Percentiles rank a stretch among this genome's conserved stretches.
These are phyloP conservation scores for Malacoctenus gilli DNA, from an alignment of 2,797 vertebrate genomes.

Conservation along the genomic window DNA sequence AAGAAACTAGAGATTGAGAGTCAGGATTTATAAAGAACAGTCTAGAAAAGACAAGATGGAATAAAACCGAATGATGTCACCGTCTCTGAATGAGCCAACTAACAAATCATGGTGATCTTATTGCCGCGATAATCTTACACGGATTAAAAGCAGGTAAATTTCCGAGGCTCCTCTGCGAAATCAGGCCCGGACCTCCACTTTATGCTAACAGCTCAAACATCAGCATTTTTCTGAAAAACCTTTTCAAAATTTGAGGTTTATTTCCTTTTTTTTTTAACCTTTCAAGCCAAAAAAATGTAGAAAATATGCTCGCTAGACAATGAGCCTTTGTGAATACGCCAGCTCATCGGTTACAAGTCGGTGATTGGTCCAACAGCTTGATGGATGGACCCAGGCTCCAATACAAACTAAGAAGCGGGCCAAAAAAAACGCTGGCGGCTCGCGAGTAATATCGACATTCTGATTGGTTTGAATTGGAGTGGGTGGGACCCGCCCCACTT, in stretches of 20 bases:
- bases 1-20: too few relatives aligned
- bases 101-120: slow-evolving; percentile 6
- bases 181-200: too few relatives aligned
- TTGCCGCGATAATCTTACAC: too few relatives aligned
- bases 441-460: fast-evolving
- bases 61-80: slow-evolving; percentile 11
- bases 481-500: neutral
- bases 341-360: fast-evolving
- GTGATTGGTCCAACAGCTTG: slow-evolving; percentile 26
- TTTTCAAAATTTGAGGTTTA: too few relatives aligned
- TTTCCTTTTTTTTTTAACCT: neutral
- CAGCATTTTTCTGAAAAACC: too few relatives aligned
- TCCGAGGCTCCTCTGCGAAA: neutral
- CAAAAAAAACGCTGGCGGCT: slow-evolving; percentile 37
- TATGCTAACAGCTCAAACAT: too few relatives aligned
- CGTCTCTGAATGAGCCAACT: neutral
- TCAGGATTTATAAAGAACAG: neutral
- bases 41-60: neutral
- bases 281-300: too few relatives aligned
- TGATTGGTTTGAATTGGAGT: slow-evolving; percentile 48
- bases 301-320: slow-evolving; percentile 13
- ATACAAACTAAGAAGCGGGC: neutral
- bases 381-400: slow-evolving; percentile 15
- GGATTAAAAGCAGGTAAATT: neutral
- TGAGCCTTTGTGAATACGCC: neutral